A percentile compares a stretch with the other conserved stretches of the same genome.
phyloP scores from a whole-genome alignment of 1,140 invertebrate genomes.

The Hestina assimilis region DNA sequence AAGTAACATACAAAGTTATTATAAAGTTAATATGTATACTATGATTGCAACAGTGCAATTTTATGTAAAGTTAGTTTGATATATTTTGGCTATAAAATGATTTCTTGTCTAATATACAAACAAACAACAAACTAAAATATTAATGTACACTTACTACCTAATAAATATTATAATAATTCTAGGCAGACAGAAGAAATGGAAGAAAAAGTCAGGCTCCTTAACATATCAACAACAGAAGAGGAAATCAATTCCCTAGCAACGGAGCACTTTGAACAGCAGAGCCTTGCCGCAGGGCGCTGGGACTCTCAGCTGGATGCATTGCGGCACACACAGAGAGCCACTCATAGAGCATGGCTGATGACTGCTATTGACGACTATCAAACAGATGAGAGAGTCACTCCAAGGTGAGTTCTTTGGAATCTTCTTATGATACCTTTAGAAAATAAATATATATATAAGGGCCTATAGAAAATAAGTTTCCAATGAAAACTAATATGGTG shows the following conservation, averaged over 20 bases:
- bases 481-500: neutral
- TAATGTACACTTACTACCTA: neutral
- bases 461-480: no score
- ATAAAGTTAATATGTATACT: no score
- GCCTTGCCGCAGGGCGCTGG: constrained; percentile 87
- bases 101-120: neutral
- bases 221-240: constrained; percentile 84
- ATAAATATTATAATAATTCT: neutral
- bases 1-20: no score
- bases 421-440: no score
- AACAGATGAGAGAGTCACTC: constrained; percentile 76
- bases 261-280: constrained; percentile 88
- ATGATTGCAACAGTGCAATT: no score
- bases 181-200: constrained; percentile 89
- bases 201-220: constrained; percentile 82
- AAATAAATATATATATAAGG: no score
- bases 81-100: neutral
- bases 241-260: constrained; percentile 88
- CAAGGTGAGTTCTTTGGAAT: constrained; percentile 59
- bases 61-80: no score
- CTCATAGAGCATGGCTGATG: constrained; percentile 89
- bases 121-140: neutral
- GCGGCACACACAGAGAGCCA: constrained; percentile 84
- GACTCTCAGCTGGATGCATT: constrained; percentile 86
- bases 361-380: constrained; percentile 85